A percentile compares a stretch with the other conserved stretches of the same genome.
Evolutionary conservation across 2,113 vertebrate genomes (phyloP).

Genomic region (Equus quagga): DNA sequence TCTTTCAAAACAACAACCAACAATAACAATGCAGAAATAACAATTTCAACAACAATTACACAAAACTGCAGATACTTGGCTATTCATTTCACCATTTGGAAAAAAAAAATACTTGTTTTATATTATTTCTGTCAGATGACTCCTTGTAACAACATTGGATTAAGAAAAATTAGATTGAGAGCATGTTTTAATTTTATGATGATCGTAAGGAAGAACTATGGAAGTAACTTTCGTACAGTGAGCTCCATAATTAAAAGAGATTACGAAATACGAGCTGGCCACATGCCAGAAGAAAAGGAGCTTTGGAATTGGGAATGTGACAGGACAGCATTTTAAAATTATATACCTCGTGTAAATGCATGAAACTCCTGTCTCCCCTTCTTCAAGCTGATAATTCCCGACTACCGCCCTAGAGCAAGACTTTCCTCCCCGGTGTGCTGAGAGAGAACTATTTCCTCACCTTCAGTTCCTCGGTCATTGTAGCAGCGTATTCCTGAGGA

Average conservation of each 20-base stretch:
- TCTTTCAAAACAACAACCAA: neutral
- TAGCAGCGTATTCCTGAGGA: neutral
- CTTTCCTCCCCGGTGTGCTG: neutral
- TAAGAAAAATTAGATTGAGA: neutral
- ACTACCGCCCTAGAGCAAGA: neutral
- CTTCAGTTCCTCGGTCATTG: neutral
- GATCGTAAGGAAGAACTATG: neutral
- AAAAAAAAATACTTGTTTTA: neutral
- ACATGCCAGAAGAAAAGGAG: constrained; percentile 51
- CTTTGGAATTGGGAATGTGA: constrained; percentile 33
- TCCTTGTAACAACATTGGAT: neutral
- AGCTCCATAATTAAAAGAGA: constrained; percentile 27
- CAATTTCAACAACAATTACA: neutral
- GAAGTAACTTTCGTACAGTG: neutral
- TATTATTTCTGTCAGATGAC: neutral
- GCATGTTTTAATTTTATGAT: neutral
- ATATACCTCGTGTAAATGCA: neutral
- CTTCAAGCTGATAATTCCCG: neutral
- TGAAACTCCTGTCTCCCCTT: neutral
- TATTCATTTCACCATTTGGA: constrained; percentile 10
- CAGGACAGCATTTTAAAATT: constrained; percentile 44
- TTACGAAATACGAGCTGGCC: constrained; percentile 13
- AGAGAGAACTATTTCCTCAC: neutral
- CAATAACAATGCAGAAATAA: neutral
- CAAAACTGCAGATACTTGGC: neutral